A percentile compares a stretch with the other conserved stretches of the same genome.
phyloP scores from a whole-genome alignment of 2,113 vertebrate species.

The Xenus cinereus region DNA sequence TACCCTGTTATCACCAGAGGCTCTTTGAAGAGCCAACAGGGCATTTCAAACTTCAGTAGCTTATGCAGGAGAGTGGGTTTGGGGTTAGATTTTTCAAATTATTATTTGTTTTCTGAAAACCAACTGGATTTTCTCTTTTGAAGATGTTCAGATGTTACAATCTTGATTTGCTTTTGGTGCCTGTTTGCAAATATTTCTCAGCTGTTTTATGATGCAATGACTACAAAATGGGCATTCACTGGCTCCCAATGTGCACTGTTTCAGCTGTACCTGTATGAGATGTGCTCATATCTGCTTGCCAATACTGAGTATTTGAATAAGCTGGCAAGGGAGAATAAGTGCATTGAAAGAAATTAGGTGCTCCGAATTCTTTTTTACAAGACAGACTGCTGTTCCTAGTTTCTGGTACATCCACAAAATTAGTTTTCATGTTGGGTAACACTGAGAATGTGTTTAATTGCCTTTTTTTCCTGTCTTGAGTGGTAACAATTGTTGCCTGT shows the following conservation, averaged over 20 bases:
- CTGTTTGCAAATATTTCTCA: not conserved
- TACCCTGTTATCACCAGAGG: not conserved
- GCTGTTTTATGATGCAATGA: not conserved
- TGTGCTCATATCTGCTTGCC: not conserved
- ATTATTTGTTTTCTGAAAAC: not conserved
- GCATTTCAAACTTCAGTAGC: not conserved
- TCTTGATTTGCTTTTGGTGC: not conserved
- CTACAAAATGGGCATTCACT: not conserved
- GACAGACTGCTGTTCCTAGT: not conserved
- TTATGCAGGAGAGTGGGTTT: not conserved
- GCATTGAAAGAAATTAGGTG: not conserved
- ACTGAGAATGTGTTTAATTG: not conserved
- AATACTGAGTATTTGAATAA: not conserved
- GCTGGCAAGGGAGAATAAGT: not conserved
- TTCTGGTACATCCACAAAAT: not conserved
- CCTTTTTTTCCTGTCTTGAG: not conserved
- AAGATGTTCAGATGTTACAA: not conserved
- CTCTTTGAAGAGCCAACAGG: not conserved
- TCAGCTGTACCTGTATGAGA: not conserved
- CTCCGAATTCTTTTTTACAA: not conserved
- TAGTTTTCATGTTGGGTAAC: not conserved
- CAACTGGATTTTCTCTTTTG: not conserved
- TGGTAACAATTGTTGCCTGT: not conserved
- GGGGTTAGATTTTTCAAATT: not conserved
- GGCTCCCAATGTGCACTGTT: accelerated